These are phyloP conservation scores for Thamnophis sirtalis DNA, from an alignment of 2,113 vertebrate species.

Conservation along the genomic window DNA sequence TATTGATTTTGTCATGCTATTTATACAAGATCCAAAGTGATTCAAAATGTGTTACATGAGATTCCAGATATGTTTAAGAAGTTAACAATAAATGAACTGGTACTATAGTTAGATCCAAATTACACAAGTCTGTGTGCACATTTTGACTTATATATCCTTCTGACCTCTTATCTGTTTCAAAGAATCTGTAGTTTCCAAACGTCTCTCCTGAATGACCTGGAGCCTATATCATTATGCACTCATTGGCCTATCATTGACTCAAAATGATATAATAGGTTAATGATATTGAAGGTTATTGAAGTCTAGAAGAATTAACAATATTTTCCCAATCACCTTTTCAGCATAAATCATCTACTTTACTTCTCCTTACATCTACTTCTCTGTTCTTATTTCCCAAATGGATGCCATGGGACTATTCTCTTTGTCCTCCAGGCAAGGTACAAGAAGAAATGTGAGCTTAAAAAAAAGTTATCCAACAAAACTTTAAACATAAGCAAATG, in stretches of 20 bases:
- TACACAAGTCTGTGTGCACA: not conserved
- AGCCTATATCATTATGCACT: not conserved
- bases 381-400: not conserved
- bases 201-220: not conserved
- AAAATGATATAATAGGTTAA: not conserved
- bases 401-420: not conserved
- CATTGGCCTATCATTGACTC: not conserved
- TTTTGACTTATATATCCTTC: not conserved
- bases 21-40: not conserved
- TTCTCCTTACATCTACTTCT: not conserved
- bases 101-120: not conserved
- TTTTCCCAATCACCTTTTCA: not conserved
- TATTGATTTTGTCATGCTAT: not conserved
- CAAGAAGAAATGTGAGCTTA: not conserved
- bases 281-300: not conserved
- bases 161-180: not conserved
- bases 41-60: not conserved
- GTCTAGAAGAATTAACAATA: not conserved
- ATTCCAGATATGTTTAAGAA: not conserved
- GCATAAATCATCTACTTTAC: not conserved
- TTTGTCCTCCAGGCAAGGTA: not conserved
- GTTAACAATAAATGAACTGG: not conserved
- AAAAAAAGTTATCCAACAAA: not conserved
- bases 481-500: not conserved
- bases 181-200: not conserved